phyloP scores from a whole-genome alignment of 2,888 invertebrate genomes.

The Hypomecis punctinalis region DNA sequence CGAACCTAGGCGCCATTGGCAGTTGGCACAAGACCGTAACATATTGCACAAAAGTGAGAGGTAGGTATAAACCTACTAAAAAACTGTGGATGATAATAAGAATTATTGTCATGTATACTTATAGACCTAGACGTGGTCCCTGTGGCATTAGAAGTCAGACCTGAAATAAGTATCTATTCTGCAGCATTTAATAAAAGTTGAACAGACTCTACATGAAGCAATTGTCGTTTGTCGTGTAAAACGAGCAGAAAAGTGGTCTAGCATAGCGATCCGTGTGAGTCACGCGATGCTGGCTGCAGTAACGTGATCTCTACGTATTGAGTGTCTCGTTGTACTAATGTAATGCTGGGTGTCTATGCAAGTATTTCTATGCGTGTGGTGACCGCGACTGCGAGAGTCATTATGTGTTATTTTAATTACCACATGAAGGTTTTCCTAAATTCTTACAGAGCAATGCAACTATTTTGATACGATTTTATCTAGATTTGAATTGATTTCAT shows the following conservation, averaged over 20 bases:
- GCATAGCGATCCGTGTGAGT: conserved; percentile 47
- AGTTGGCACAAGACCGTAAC: too few relatives aligned
- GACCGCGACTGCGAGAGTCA: conserved; percentile 1
- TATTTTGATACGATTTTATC: too few relatives aligned
- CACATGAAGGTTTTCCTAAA: too few relatives aligned
- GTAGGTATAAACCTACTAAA: too few relatives aligned
- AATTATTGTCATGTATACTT: too few relatives aligned
- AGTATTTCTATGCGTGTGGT: background rate
- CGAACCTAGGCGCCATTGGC: too few relatives aligned
- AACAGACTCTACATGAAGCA: conserved; percentile 1
- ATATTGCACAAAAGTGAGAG: too few relatives aligned
- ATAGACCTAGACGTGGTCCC: too few relatives aligned
- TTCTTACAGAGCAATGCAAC: too few relatives aligned
- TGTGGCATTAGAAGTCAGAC: too few relatives aligned
- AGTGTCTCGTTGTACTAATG: conserved; percentile 10
- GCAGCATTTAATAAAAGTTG: background rate
- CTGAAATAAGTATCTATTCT: background rate
- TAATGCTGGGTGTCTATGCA: background rate
- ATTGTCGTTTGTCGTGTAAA: conserved; percentile 12
- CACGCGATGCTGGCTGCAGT: conserved; percentile 42
- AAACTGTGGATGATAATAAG: too few relatives aligned
- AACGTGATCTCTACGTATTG: conserved; percentile 38
- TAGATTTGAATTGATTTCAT: too few relatives aligned
- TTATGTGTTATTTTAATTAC: conserved; percentile 5
- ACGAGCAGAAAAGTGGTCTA: conserved; percentile 36